These are phyloP conservation scores for Poeciliopsis gracilis DNA, from an alignment of 2,797 vertebrate genomes.

Conservation along the genomic window DNA sequence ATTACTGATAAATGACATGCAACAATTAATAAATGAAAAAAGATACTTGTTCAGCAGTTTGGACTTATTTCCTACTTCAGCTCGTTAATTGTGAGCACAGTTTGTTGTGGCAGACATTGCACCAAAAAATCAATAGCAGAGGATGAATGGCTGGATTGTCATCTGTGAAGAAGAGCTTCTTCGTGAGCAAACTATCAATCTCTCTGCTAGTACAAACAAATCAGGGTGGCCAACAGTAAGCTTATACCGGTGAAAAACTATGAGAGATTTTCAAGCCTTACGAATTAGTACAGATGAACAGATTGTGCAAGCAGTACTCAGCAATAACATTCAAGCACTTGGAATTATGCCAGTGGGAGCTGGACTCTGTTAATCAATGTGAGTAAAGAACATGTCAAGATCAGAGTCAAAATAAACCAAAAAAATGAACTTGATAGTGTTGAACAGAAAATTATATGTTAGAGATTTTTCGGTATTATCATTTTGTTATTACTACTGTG, in stretches of 20 bases:
- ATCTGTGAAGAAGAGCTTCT: constrained; percentile 50
- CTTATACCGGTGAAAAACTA: constrained; percentile 36
- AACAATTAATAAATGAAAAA: not conserved
- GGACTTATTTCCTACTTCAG: not conserved
- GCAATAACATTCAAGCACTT: constrained; percentile 17
- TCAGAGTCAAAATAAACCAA: not conserved
- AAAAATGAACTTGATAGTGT: not conserved
- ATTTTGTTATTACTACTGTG: too few species aligned
- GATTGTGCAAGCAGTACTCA: constrained; percentile 11
- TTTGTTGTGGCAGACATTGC: constrained; percentile 48
- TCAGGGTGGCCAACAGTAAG: constrained; percentile 47
- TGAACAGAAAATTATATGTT: not conserved
- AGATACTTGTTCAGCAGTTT: constrained; percentile 4
- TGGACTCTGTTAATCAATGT: constrained; percentile 2
- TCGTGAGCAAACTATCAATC: constrained; percentile 51
- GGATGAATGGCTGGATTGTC: constrained; percentile 52
- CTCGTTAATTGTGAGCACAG: constrained; percentile 47
- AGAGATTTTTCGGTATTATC: too few species aligned
- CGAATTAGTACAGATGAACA: constrained; percentile 35
- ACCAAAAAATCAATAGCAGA: constrained; percentile 43
- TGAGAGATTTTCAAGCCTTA: constrained; percentile 34
- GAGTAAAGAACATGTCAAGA: constrained; percentile 1
- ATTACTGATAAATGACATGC: not conserved
- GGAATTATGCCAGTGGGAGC: constrained; percentile 4
- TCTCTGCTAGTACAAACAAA: constrained; percentile 43